Base-by-base conservation (phyloP, 2,888 invertebrate genomes). In the Phyllotreta striolata region DNA sequence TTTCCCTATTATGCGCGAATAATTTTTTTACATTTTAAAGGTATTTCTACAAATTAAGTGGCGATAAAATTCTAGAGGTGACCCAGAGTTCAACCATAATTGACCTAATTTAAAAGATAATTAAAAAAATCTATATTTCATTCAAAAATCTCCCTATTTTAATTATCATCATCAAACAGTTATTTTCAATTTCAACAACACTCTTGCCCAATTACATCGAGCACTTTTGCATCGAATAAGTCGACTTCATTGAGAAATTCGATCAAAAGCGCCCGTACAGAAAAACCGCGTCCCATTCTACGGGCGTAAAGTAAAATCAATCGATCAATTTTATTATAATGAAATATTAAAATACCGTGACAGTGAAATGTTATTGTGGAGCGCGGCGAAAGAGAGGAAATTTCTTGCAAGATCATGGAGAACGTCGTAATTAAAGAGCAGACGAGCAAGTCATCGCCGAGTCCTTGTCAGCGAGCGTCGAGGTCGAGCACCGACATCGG, bases 401-500 rank as follows among this genome's bases (percentile, higher is more conserved):
- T 62, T 55, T 63, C 49, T 55, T 51, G 64, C 71, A 68, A 71
- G 72, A 72, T 70, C 70, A 69, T 61, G 71, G 66, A 65, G 67
- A 68, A 70, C 70, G 68, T 68, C 66, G 66, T 71, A 71, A 72
- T 65, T 67, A 64, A 67, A 62, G 61, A 62, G 49, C 46, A 55
- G 35, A n/a, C 44, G 10, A 10, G 66, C 65, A 65, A 67, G 66
- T 66, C 65, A 66, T 69, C 64, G 56, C 46, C 61, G 41, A 55
- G 64, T 66, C 62, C 64, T 57, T 52, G 57, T 62, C 66, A 63
- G 63, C 63, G 65, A 66, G 9, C n/a, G 46, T 44, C 8, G 46
- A 10, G 46, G 47, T 47, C n/a, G 39, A 38, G n/a, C 37, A 35
- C 12, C 12, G 5, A 13, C 7, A 49, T 14, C n/a, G n/a, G 46